Base-by-base conservation (phyloP, 1,140 invertebrate genomes). In the Drosophila chauvacae region DNA sequence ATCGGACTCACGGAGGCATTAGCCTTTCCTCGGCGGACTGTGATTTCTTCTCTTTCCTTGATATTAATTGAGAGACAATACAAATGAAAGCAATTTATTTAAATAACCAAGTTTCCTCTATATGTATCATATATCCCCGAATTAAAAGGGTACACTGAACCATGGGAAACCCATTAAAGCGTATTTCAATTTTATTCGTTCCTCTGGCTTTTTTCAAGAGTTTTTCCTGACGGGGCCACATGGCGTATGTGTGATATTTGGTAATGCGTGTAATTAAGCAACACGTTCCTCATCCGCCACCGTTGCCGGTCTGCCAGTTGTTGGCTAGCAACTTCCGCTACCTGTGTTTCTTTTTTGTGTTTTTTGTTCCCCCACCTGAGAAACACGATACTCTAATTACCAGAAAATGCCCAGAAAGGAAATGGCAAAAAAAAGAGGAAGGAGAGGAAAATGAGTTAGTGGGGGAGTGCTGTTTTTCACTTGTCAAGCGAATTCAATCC, bases 341-440 rank as follows among this genome's bases (percentile, higher is more conserved):
- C 65, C 63, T 80, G 80, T 11, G 18, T 4, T 23, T 7, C 10
- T 3, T 3, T 45, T 45, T 14, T 35, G 11, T 35, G 3, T 10
- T n/a, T 47, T 14, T 47, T 45, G 14, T 23, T 7, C 42, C 72
- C 79, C 61, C 81, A 5, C 51, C 50, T 64, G 66, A 35, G 80
- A 72, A 86, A 86, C 83, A 87, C 87, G 84, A 86, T 83, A 86
- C 83, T 86, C 83, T 87, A 86, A 86, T 86, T 86, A 86, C 80
- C 83, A 80, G 65, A 59, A 87, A 88, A 82, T 72, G 59, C 58
- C 74, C 33, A 51, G 33, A 72, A 57, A 79, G 51, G 48, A 72
- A 58, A 64, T 37, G n/a, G 58, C 51, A 66, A 41, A 63, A 80
- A 68, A 55, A 28, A 45, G 28, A 16, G 13, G 4, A 47, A 26